A percentile compares a stretch with the other conserved stretches of the same genome.
Conservation (phyloP, 2,113 vertebrate genomes). For the Eptatretus burgeri region DNA sequence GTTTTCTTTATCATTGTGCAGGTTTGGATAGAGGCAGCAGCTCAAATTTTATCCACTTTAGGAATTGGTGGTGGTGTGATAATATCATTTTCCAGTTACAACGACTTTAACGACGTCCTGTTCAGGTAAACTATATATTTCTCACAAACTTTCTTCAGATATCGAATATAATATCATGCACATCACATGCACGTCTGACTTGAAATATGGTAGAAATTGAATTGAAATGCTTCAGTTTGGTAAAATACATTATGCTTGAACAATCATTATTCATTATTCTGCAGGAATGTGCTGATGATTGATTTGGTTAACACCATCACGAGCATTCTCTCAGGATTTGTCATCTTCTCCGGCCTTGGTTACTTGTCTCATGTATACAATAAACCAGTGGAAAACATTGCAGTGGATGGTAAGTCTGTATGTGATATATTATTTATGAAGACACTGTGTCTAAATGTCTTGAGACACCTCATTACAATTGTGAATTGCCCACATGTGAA, state of each 20-base stretch:
- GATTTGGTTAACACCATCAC: constrained; percentile 20
- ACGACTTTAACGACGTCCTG: constrained; percentile 27
- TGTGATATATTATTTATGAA: too few relatives aligned
- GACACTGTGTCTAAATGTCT: too few relatives aligned
- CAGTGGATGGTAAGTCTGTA: constrained; percentile 22
- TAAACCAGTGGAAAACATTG: constrained; percentile 24
- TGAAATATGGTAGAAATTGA: too few relatives aligned
- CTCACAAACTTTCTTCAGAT: too few relatives aligned
- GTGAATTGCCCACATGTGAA: too few relatives aligned
- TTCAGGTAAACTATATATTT: constrained; percentile 14
- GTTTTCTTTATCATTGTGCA: constrained; percentile 8
- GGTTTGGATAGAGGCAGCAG: constrained; percentile 28
- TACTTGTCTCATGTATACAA: constrained; percentile 26
- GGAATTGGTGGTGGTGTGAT: constrained; percentile 24
- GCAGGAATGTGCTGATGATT: constrained; percentile 21
- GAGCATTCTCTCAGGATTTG: constrained; percentile 25
- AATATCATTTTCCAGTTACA: constrained; percentile 29
- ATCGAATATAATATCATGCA: too few relatives aligned
- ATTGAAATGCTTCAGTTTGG: too few relatives aligned
- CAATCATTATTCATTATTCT: background rate
- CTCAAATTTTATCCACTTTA: constrained; percentile 26
- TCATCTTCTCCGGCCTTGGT: constrained; percentile 28
- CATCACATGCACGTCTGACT: too few relatives aligned
- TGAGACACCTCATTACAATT: too few relatives aligned
- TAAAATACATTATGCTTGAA: too few relatives aligned